Percentiles rank a stretch among this genome's conserved stretches.
These are phyloP conservation scores for Dolomedes plantarius DNA, from an alignment of 2,888 invertebrate species.

Conservation along the genomic window DNA sequence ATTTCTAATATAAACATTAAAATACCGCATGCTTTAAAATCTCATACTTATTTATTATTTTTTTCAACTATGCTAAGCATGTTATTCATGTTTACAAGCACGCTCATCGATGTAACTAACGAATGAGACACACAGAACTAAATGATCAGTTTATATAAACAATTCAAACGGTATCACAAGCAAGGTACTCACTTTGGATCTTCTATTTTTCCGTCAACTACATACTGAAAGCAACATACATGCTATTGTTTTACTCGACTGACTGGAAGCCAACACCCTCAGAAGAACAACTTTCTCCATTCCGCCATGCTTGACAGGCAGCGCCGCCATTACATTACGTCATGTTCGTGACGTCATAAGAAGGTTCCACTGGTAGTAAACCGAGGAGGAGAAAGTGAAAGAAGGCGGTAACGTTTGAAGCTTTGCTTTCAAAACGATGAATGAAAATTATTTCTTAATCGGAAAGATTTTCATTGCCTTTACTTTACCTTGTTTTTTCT, in stretches of 20 bases:
- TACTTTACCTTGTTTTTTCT: too few species aligned
- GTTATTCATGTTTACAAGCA: too few species aligned
- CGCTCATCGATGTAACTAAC: too few species aligned
- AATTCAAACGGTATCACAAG: neutral
- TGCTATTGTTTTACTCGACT: neutral
- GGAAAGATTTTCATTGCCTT: too few species aligned
- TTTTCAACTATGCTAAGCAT: too few species aligned
- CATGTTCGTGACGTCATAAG: conserved; percentile 4
- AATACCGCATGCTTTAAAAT: too few species aligned
- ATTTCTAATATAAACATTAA: too few species aligned
- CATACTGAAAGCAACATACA: neutral
- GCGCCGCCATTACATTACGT: conserved; percentile 23
- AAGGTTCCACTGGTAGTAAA: neutral
- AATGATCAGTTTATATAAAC: too few species aligned
- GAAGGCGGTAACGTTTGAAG: neutral
- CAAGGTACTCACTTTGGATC: neutral
- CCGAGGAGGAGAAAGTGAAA: conserved; percentile 10
- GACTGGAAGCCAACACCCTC: conserved; percentile 23
- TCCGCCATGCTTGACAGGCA: conserved; percentile 29
- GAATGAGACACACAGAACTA: too few species aligned
- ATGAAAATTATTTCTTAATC: neutral
- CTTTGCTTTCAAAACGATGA: neutral
- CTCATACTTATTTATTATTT: too few species aligned
- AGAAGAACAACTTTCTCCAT: neutral
- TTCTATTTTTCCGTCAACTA: neutral